A percentile compares a stretch with the other conserved stretches of the same genome.
These are phyloP conservation scores for Gonatopus flavifemur DNA, from an alignment of 1,140 invertebrate genomes.

Conservation along the genomic window DNA sequence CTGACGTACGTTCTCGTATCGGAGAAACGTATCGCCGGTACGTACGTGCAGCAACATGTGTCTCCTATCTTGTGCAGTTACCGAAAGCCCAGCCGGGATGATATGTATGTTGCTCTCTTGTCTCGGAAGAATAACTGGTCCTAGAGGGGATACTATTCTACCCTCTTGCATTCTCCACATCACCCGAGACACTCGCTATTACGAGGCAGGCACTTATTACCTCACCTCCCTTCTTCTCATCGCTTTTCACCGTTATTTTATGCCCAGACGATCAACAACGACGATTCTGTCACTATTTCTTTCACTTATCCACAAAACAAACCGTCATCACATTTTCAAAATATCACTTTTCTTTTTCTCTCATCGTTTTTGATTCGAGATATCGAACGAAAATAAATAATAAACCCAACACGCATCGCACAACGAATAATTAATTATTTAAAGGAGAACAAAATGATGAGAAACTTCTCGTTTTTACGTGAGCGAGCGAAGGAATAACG, in stretches of 20 bases:
- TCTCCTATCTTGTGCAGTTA: constrained; percentile 36
- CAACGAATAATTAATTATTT: too few species aligned
- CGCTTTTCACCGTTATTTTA: background rate
- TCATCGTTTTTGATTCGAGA: too few species aligned
- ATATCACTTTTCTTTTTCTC: too few species aligned
- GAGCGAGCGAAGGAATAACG: too few species aligned
- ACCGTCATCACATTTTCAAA: too few species aligned
- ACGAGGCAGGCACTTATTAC: constrained; percentile 26
- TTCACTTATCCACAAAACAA: background rate
- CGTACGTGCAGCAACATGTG: constrained; percentile 47
- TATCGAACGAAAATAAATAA: too few species aligned
- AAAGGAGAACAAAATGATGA: too few species aligned
- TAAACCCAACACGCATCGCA: too few species aligned
- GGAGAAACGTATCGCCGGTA: constrained; percentile 40
- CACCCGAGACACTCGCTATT: too few species aligned
- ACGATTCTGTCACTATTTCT: background rate
- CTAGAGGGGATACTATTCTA: constrained; percentile 48
- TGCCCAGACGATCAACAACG: background rate
- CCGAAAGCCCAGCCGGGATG: constrained; percentile 17
- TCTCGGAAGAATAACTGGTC: constrained; percentile 37
- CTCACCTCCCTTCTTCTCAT: constrained; percentile 19
- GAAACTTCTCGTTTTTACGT: too few species aligned
- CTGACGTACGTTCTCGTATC: constrained; percentile 41
- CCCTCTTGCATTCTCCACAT: constrained; percentile 53
- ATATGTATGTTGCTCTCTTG: constrained; percentile 43